phyloP scores from a whole-genome alignment of 2,797 vertebrate species.

The Poeciliopsis turneri region DNA sequence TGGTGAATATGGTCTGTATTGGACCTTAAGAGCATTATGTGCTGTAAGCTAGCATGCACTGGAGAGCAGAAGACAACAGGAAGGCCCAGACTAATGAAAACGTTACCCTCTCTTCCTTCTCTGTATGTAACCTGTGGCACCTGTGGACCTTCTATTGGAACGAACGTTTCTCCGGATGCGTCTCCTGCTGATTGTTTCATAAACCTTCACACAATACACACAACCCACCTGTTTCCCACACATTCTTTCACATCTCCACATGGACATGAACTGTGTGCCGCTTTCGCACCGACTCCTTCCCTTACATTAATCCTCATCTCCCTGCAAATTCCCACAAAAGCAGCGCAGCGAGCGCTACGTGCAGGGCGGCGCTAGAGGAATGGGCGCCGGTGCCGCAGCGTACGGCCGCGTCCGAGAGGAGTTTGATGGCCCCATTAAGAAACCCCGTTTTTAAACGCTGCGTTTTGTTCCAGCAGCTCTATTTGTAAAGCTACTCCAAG shows the following conservation, averaged over 20 bases:
- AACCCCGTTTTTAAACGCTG: constrained; percentile 92
- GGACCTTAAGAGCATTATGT: constrained; percentile 13
- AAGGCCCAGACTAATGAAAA: constrained; percentile 97
- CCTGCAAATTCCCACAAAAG: constrained; percentile 67
- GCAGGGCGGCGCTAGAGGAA: constrained; percentile 93
- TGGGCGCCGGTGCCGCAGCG: constrained; percentile 86
- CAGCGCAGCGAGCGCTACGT: constrained; percentile 98
- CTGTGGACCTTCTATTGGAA: constrained; percentile 99
- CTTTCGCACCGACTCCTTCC: constrained; percentile 74
- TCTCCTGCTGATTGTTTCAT: constrained; percentile 80
- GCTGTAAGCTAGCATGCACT: constrained; percentile 79
- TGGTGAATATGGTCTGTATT: constrained; percentile 15
- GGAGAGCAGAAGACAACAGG: constrained; percentile 61
- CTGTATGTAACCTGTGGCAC: constrained; percentile 99
- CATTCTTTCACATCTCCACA: constrained; percentile 51
- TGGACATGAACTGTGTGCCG: constrained; percentile 83
- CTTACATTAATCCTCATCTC: constrained; percentile 59
- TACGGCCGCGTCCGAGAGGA: constrained; percentile 99
- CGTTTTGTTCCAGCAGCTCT: constrained; percentile 64
- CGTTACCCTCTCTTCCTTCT: constrained; percentile 99
- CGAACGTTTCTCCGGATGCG: constrained; percentile 96
- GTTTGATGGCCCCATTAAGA: constrained; percentile 98
- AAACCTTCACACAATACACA: constrained; percentile 68
- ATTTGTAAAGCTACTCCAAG: constrained; percentile 75
- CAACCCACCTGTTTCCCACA: constrained; percentile 45